Base-by-base conservation (phyloP, 2,888 invertebrate genomes). In the Taphrorychus bicolor region DNA sequence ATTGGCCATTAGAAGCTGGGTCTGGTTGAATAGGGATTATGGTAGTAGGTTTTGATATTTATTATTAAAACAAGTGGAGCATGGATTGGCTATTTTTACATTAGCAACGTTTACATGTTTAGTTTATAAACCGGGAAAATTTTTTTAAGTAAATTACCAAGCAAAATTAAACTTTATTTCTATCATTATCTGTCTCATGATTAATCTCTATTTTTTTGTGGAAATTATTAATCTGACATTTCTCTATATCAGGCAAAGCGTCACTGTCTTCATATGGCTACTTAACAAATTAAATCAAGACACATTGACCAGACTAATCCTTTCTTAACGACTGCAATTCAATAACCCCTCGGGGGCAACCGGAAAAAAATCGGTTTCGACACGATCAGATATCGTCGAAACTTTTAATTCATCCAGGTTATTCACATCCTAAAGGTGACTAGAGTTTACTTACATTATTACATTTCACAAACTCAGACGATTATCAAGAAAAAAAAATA, bases 401-500 rank as follows among this genome's bases (percentile, higher is more conserved):
- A 52, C 9, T 52, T 14, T 52, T 52, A 22, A 52, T 40, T 56
- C 18, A 40, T n/a, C 2, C 7, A 59, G 65, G 65, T 65, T 52
- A 32, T 65, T 65, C 45, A 65, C 65, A 23, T 42, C 58, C 18
- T n/a, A 14, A 42, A 59, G 58, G 59, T 54, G 65, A 65, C 53
- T 65, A 45, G 49, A 53, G 59, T 65, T 65, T 65, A 21, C n/a
- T 45, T 48, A 21, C n/a, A 59, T 48, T n/a, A n/a, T n/a, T n/a
- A n/a, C n/a, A 54, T 53, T 65, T 65, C 23, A 17, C 21, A 11
- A 54, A 54, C 32, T 19, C 51, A 40, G 16, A 48, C 48, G 58
- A 63, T 63, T 48, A 21, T n/a, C 9, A 45, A 32, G n/a, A n/a
- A 59, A 54, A 65, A 65, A 65, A 59, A 52, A 45, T 58, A 64